These are phyloP conservation scores for Ormyrus nitidulus DNA, from an alignment of 2,888 invertebrate species.

Conservation along the genomic window DNA sequence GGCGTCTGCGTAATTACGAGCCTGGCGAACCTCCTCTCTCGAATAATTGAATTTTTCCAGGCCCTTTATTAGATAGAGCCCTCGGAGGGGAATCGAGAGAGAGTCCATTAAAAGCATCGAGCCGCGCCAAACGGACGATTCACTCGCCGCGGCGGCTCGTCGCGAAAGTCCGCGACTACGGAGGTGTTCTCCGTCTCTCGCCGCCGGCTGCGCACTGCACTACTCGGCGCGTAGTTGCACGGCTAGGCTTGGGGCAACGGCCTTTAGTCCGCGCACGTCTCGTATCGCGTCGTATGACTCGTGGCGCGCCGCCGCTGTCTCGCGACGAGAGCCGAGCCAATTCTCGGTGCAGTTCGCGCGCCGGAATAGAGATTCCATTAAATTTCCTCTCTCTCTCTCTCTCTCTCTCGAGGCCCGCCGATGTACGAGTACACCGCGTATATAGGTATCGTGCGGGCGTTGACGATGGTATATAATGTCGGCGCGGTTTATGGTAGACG, in stretches of 20 bases:
- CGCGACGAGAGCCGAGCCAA: slow-evolving; percentile 3
- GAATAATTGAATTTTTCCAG: no score
- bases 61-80: no score
- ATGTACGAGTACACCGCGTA: no score
- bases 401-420: no score
- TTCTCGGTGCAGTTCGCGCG: background rate
- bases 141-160: background rate
- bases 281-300: background rate
- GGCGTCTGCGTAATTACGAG: no score
- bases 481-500: no score
- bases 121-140: no score
- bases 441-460: no score
- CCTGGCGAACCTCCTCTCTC: no score
- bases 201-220: slow-evolving; percentile 66
- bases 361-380: slow-evolving; percentile 22
- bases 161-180: slow-evolving; percentile 11
- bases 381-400: background rate
- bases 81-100: no score
- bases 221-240: slow-evolving; percentile 56
- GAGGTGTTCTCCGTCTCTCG: slow-evolving; percentile 6
- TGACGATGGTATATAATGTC: no score
- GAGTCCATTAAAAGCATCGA: no score
- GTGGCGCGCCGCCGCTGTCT: background rate
- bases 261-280: slow-evolving; percentile 2
- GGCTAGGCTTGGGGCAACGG: slow-evolving; percentile 48